Percentiles rank a stretch among this genome's conserved stretches.
phyloP scores from a whole-genome alignment of 2,113 vertebrate genomes.

The Pollimyrus isidori region DNA sequence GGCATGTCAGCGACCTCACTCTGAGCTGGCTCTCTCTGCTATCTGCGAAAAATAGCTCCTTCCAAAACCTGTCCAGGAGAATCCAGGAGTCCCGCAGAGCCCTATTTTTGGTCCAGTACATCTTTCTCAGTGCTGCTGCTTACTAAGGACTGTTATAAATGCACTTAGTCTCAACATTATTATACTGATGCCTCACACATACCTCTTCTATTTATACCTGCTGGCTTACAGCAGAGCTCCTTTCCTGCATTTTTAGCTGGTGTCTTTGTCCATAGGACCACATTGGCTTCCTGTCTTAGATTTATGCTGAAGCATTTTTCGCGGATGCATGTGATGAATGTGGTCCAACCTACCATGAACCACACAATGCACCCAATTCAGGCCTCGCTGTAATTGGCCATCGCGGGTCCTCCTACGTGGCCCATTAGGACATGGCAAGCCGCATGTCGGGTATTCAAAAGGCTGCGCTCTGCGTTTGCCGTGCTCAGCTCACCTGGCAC shows the following conservation, averaged over 20 bases:
- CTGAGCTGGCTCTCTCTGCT: neutral
- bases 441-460: neutral
- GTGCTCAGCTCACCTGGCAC: neutral
- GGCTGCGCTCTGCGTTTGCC: neutral
- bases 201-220: neutral
- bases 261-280: neutral
- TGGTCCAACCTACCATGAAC: neutral
- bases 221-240: neutral
- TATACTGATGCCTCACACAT: constrained; percentile 5
- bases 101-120: neutral
- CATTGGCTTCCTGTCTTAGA: neutral
- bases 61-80: neutral
- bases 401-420: neutral
- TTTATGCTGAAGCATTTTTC: neutral
- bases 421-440: neutral
- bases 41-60: neutral
- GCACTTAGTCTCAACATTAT: neutral
- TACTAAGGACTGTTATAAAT: neutral
- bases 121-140: neutral
- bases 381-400: neutral
- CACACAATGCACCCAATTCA: neutral
- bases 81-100: constrained; percentile 1
- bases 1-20: neutral
- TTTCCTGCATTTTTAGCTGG: neutral
- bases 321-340: neutral